Conservation (phyloP, 2,797 vertebrate genomes). For the Eulemur rubriventer region DNA sequence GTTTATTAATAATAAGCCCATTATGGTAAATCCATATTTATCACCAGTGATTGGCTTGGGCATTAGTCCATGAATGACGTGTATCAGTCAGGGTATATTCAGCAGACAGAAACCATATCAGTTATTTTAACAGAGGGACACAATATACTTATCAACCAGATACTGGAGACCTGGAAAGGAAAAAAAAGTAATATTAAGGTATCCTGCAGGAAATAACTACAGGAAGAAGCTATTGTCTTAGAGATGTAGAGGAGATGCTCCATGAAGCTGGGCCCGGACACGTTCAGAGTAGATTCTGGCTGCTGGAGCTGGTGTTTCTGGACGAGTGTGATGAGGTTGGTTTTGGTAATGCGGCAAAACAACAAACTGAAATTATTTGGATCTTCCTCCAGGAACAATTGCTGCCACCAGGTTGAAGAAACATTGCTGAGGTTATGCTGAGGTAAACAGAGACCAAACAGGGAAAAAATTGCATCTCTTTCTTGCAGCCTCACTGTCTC, state of each 20-base stretch:
- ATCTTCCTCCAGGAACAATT: neutral
- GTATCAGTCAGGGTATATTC: neutral
- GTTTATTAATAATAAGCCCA: neutral
- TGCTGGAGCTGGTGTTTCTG: neutral
- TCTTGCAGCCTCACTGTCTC: neutral
- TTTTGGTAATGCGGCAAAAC: neutral
- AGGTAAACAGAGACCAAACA: neutral
- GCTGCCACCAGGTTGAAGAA: neutral
- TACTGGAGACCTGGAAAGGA: neutral
- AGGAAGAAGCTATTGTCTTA: neutral
- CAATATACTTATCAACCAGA: neutral
- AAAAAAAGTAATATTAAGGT: neutral
- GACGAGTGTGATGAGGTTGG: neutral
- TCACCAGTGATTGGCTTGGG: neutral
- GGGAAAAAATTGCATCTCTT: neutral
- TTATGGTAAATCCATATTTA: neutral
- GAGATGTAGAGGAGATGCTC: neutral
- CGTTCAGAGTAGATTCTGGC: neutral
- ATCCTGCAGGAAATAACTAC: neutral
- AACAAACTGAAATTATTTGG: neutral
- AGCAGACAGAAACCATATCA: neutral
- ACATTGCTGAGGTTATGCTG: neutral
- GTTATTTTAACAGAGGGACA: neutral
- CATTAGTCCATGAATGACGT: neutral
- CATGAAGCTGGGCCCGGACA: neutral